These are phyloP conservation scores for Drosophila meridiana DNA, from an alignment of 2,888 invertebrate species.

Conservation along the genomic window DNA sequence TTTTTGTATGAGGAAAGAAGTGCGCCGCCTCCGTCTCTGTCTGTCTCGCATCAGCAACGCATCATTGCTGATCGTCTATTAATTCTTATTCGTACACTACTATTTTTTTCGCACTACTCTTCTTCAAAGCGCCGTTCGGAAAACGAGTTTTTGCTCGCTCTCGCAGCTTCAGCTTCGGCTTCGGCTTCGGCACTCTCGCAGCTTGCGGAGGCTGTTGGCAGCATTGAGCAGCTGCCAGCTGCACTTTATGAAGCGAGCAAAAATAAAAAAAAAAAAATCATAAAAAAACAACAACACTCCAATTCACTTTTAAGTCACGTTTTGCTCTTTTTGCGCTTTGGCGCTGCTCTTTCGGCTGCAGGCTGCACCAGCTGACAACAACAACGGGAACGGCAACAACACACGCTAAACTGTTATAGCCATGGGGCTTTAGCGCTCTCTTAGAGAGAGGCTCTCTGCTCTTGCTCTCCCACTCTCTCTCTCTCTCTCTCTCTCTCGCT, in stretches of 20 bases:
- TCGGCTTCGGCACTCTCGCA: constrained; percentile 30
- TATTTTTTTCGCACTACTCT: constrained; percentile 62
- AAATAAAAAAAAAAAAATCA: constrained; percentile 19
- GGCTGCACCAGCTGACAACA: constrained; percentile 47
- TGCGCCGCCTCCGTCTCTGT: constrained; percentile 18
- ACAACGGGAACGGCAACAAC: constrained; percentile 71
- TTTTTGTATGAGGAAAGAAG: constrained; percentile 15
- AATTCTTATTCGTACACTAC: constrained; percentile 59
- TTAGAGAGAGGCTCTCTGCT: constrained; percentile 19
- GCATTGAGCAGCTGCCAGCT: constrained; percentile 70
- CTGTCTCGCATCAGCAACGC: constrained; percentile 51
- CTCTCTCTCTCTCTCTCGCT: constrained; percentile 23
- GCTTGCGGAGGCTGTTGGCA: constrained; percentile 28
- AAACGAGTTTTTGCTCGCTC: constrained; percentile 72
- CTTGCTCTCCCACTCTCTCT: constrained; percentile 10
- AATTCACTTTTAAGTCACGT: constrained; percentile 81
- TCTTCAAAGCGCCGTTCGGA: constrained; percentile 76
- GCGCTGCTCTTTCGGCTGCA: constrained; percentile 42
- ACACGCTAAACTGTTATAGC: constrained; percentile 75
- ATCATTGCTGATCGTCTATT: constrained; percentile 73
- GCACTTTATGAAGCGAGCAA: constrained; percentile 64
- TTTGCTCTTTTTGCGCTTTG: constrained; percentile 74
- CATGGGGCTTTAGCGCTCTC: constrained; percentile 59
- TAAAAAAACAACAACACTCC: constrained; percentile 52
- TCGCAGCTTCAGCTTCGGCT: not conserved